Evolutionary conservation across 2,797 vertebrate species (phyloP), one percentile per base, ranked within the genome.

Genomic region (Pterois miles): DNA sequence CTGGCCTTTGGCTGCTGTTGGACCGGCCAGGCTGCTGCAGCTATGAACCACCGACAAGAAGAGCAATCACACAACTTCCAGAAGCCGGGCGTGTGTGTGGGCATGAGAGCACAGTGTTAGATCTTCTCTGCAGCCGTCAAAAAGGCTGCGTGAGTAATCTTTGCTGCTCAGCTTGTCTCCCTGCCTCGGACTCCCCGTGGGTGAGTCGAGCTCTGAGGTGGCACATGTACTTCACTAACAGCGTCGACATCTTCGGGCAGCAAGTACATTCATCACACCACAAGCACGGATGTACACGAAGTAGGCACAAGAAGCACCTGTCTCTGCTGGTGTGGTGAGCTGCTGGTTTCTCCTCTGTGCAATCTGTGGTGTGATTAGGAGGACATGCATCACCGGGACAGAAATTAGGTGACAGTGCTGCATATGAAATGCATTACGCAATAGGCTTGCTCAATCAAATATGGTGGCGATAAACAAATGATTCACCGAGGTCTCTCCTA

Each of bases 121-220:
- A 76, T 80, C 64, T 66, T 67, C 43, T 69, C 60, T 65, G 60
- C 67, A 64, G 71, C 69, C 46, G 70, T 76, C 74, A 82, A 90
- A 83, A 81, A 59, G 62, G 25, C 70, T 60, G 74, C 16, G 43
- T 90, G 88, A 90, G 66, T 90, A 85, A 84, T 86, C 4, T 34
- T 34, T 63, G 74, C 66, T 74, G 82, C 76, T 88, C 80, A 63
- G 58, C 73, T 80, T 40, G 18, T 74, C 60, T 82, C 57, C 40
- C 63, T 52, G 71, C 59, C 48, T 33, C 3, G 66, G 71, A 71
- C 78, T 59, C 54, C 72, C 71, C 60, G 68, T 8, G 60, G 68
- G 66, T 38, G 59, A 83, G 70, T 8, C n/a, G 9, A 82, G 69
- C 76, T 88, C 78, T 11, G 73, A 75, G 72, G 81, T 84, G 83